Base-by-base conservation (phyloP, 2,797 vertebrate genomes). In the Manis javanica region DNA sequence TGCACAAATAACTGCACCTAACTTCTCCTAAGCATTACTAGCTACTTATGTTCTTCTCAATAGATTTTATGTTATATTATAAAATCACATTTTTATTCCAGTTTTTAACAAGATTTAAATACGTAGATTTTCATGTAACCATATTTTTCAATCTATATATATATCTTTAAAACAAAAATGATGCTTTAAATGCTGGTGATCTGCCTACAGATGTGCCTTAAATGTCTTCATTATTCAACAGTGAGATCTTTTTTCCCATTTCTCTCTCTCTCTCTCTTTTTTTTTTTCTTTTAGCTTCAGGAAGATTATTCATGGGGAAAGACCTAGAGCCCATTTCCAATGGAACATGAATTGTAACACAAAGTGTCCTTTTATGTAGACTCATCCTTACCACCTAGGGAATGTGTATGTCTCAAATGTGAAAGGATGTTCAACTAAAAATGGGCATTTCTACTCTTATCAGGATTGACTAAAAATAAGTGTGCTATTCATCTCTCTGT, bases 361-460 rank as follows among this genome's bases (percentile, higher is more conserved):
- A 87, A 88, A 95, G 34, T 2, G 77, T 57, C 15, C 16, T 94
- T 94, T 92, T 86, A 72, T 57, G 66, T 18, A 63, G 55, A 69
- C 15, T 84, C 2, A 29, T 53, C 4, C 23, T 55, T 5, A 31
- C 59, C 49, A 69, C 12, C 19, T 84, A 46, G 37, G 61, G 81
- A 95, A 71, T 31, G 19, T n/a, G 53, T 39, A 14, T 39, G 34
- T 93, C 23, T 88, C 37, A 61, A 51, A 53, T 26, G 51, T 34
- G 37, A 59, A 66, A 81, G 72, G 68, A 59, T 42, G 26, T 72
- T 46, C 34, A 49, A 13, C 37, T 37, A 71, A 78, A 94, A 92
- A 72, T 23, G 31, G 23, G 13, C 0, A 2, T 90, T 68, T 34
- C 84, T 72, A 3, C 31, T 81, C 79, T 78, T 34, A 82, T 81